Percentiles rank a stretch among this genome's conserved stretches.
phyloP scores from a whole-genome alignment of 1,140 invertebrate genomes.

The Bombus superbus region DNA sequence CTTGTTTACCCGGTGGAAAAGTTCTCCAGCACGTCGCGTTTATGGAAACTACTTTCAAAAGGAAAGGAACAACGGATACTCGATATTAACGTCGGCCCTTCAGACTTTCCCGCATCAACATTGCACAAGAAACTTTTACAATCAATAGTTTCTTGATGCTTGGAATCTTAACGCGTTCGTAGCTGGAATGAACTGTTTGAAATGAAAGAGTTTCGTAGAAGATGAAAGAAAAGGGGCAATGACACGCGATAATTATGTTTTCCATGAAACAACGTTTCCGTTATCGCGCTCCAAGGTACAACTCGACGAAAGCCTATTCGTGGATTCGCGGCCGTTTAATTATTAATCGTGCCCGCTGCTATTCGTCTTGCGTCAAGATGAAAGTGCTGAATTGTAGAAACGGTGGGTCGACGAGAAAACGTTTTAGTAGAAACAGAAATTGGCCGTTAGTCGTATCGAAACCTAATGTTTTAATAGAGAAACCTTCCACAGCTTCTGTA shows the following conservation, averaged over 20 bases:
- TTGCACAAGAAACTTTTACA: constrained; percentile 32
- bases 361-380: too few species aligned
- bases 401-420: neutral
- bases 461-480: constrained; percentile 11
- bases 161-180: constrained; percentile 21
- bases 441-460: neutral
- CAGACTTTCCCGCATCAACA: constrained; percentile 24
- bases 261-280: neutral
- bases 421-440: neutral
- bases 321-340: neutral
- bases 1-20: constrained; percentile 17
- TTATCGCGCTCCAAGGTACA: neutral
- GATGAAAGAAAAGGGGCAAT: neutral
- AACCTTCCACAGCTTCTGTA: neutral
- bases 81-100: constrained; percentile 29
- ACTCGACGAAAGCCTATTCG: too few species aligned
- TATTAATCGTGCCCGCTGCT: neutral
- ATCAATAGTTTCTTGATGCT: constrained; percentile 24
- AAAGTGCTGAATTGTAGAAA: neutral
- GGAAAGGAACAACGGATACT: constrained; percentile 15
- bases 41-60: constrained; percentile 41
- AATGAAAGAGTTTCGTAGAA: neutral
- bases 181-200: neutral
- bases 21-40: constrained; percentile 10
- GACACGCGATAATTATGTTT: constrained; percentile 1